These are phyloP conservation scores for Sicus ferrugineus DNA, from an alignment of 2,888 invertebrate species.

Conservation along the genomic window DNA sequence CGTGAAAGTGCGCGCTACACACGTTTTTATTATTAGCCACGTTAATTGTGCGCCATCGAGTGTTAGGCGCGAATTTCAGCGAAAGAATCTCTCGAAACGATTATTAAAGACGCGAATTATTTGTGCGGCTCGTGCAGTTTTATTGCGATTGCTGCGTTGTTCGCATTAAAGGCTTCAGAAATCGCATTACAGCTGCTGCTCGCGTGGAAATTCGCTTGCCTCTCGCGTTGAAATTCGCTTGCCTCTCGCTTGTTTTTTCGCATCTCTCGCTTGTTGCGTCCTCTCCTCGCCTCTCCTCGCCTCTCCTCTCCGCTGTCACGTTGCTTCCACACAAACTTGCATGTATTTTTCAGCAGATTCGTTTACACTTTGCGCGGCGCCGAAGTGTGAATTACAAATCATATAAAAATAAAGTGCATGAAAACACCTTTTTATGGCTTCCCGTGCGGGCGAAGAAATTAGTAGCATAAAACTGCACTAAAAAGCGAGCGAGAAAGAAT, in stretches of 20 bases:
- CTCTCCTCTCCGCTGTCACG: background rate
- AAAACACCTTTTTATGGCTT: no score
- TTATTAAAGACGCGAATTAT: no score
- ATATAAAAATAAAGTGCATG: slow-evolving; percentile 16
- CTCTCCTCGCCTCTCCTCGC: background rate
- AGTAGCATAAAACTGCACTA: slow-evolving; percentile 22
- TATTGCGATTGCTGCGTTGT: background rate
- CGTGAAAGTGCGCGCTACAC: background rate
- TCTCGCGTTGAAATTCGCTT: background rate
- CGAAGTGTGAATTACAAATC: slow-evolving; percentile 29
- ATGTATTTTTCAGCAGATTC: slow-evolving; percentile 25
- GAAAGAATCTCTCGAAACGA: no score
- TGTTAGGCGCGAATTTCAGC: no score
- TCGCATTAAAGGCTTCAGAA: background rate
- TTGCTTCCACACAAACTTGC: slow-evolving; percentile 1
- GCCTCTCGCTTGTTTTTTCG: background rate
- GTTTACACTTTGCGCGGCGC: slow-evolving; percentile 28
- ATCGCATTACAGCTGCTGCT: background rate
- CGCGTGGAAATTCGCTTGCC: background rate
- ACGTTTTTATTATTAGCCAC: background rate
- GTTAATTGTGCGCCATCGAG: no score
- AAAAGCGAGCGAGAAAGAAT: background rate
- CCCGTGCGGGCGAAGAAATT: no score
- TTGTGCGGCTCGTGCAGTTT: no score
- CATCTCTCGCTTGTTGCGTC: background rate